Evolutionary conservation across 2,113 vertebrate species (phyloP).

Genomic region (Monarcha castaneiventris): DNA sequence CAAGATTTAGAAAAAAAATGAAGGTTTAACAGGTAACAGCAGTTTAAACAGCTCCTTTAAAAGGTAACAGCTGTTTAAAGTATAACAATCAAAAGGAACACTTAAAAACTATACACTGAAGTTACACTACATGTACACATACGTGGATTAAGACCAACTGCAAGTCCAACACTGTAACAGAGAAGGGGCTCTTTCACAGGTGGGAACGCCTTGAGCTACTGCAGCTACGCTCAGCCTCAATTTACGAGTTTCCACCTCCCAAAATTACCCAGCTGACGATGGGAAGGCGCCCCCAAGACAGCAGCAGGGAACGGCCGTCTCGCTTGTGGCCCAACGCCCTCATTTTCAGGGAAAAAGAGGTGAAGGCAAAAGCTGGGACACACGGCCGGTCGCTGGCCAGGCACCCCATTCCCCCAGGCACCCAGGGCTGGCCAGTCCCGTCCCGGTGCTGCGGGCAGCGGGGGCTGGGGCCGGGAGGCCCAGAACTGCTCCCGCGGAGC

Average conservation of each 20-base stretch:
- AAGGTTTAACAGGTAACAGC: fast-evolving
- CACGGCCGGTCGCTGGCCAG: fast-evolving
- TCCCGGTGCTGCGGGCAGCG: fast-evolving
- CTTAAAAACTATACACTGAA: fast-evolving
- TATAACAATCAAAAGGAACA: fast-evolving
- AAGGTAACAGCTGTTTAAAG: background rate
- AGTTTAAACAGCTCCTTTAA: background rate
- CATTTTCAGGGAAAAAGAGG: fast-evolving
- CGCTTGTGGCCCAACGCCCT: fast-evolving
- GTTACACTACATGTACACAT: fast-evolving
- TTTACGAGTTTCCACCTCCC: fast-evolving
- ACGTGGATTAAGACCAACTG: fast-evolving
- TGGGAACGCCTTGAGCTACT: background rate
- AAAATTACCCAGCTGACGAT: background rate
- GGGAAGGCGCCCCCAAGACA: background rate
- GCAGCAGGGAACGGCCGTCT: fast-evolving
- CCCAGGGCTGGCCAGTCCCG: background rate
- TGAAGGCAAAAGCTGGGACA: fast-evolving
- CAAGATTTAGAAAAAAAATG: too few species aligned
- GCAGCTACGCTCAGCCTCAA: background rate
- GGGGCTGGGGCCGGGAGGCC: background rate
- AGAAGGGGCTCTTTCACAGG: background rate
- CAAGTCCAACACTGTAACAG: background rate
- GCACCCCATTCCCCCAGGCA: fast-evolving
- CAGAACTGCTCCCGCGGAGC: background rate